A percentile compares a stretch with the other conserved stretches of the same genome.
phyloP scores from a whole-genome alignment of 2,888 invertebrate genomes.

The Troglohyphantes excavatus region DNA sequence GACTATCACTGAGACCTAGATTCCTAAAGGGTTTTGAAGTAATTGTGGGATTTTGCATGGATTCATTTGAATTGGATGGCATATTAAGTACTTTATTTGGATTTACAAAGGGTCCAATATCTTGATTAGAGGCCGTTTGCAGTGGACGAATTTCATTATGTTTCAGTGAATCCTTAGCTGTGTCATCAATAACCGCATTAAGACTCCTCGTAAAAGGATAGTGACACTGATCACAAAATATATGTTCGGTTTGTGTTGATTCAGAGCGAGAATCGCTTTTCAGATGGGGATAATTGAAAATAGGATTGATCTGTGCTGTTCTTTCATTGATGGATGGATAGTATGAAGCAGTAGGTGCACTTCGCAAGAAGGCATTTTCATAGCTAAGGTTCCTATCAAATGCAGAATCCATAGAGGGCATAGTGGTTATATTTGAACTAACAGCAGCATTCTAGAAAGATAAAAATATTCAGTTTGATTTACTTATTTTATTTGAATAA shows the following conservation, averaged over 20 bases:
- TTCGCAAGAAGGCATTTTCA: not conserved
- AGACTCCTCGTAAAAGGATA: slow-evolving; percentile 21
- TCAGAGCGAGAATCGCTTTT: not conserved
- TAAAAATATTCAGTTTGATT: too few relatives aligned
- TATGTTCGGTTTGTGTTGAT: slow-evolving; percentile 51
- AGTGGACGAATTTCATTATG: too few relatives aligned
- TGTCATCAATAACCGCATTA: too few relatives aligned
- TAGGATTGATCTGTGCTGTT: not conserved
- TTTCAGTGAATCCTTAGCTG: not conserved
- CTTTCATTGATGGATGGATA: not conserved
- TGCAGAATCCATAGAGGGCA: slow-evolving; percentile 6
- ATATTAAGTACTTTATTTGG: too few relatives aligned
- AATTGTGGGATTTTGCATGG: too few relatives aligned
- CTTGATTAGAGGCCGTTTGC: too few relatives aligned
- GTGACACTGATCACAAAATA: slow-evolving; percentile 60
- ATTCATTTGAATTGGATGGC: too few relatives aligned
- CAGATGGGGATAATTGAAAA: not conserved
- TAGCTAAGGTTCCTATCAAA: slow-evolving; percentile 9
- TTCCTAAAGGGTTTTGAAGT: too few relatives aligned
- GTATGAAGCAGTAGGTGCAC: not conserved
- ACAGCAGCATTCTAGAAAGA: slow-evolving; percentile 28
- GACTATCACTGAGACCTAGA: not conserved
- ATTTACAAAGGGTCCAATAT: too few relatives aligned
- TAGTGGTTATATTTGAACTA: slow-evolving; percentile 14
- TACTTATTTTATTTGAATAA: too few relatives aligned